A percentile compares a stretch with the other conserved stretches of the same genome.
phyloP scores from a whole-genome alignment of 2,113 vertebrate genomes.

The Cinclus mexicanus region DNA sequence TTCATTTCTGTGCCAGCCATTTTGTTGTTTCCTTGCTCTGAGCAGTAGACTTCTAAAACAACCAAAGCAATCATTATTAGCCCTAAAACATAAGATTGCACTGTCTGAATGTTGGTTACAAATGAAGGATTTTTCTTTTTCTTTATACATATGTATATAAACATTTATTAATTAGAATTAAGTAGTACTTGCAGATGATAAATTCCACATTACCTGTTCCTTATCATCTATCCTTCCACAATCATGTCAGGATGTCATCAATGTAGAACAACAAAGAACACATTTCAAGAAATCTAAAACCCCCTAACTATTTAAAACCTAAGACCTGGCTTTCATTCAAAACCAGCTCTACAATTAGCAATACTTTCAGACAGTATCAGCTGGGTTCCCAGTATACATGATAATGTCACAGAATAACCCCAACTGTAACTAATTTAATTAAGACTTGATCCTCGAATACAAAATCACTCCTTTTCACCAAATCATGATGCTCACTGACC shows the following conservation, averaged over 20 bases:
- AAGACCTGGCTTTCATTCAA: slow-evolving; percentile 54
- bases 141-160: background rate
- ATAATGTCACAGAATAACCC: slow-evolving; percentile 61
- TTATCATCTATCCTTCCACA: background rate
- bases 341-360: slow-evolving; percentile 62
- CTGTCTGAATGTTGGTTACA: background rate
- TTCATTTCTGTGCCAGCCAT: background rate
- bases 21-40: background rate
- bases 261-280: background rate
- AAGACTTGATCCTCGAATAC: slow-evolving; percentile 40
- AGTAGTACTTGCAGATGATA: background rate
- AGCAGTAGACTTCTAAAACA: background rate
- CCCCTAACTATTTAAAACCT: background rate
- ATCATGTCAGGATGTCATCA: background rate
- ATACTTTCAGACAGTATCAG: slow-evolving; percentile 59
- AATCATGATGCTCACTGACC: slow-evolving; percentile 51
- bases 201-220: background rate
- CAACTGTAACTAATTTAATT: slow-evolving; percentile 69
- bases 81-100: background rate
- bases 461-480: slow-evolving; percentile 54
- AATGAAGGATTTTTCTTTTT: background rate
- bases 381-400: slow-evolving; percentile 57
- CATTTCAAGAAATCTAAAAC: background rate
- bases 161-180: background rate
- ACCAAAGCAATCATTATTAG: background rate